Conservation (phyloP, 2,888 invertebrate species). For the Monochamus alternatus region DNA sequence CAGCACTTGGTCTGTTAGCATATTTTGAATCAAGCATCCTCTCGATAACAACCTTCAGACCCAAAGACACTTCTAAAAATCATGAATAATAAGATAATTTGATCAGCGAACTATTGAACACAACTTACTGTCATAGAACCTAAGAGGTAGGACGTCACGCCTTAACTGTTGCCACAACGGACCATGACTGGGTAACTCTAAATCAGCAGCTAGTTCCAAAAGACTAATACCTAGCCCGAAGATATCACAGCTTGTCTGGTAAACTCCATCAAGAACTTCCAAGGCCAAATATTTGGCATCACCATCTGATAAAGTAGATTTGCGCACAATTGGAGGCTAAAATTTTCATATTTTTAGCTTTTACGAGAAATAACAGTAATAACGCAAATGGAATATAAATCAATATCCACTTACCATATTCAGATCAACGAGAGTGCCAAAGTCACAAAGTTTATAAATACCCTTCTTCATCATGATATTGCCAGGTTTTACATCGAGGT, state of each 20-base stretch:
- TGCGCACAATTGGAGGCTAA: conserved; percentile 48
- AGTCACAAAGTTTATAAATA: conserved; percentile 83
- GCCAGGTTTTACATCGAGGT: conserved; percentile 85
- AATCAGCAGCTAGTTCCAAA: conserved; percentile 80
- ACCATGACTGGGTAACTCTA: conserved; percentile 80
- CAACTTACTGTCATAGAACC: conserved; percentile 56
- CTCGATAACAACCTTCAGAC: conserved; percentile 53
- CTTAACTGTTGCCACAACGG: conserved; percentile 76
- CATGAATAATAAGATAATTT: not conserved
- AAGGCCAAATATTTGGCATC: conserved; percentile 85
- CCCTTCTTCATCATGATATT: conserved; percentile 81
- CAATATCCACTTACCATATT: conserved; percentile 67
- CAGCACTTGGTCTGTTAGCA: conserved; percentile 54
- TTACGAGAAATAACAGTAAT: not conserved
- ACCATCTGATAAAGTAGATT: conserved; percentile 76
- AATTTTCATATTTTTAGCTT: conserved; percentile 28
- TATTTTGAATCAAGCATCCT: conserved; percentile 55
- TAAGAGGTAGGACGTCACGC: conserved; percentile 51
- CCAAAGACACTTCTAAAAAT: conserved; percentile 50
- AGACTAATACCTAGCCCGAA: conserved; percentile 84
- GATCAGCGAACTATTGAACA: not conserved
- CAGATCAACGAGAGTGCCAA: conserved; percentile 81
- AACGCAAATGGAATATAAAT: not conserved
- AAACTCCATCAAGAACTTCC: conserved; percentile 77
- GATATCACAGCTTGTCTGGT: conserved; percentile 82